Evolutionary conservation across 2,888 invertebrate genomes (phyloP).

Genomic region (Eupsilia transversa): DNA sequence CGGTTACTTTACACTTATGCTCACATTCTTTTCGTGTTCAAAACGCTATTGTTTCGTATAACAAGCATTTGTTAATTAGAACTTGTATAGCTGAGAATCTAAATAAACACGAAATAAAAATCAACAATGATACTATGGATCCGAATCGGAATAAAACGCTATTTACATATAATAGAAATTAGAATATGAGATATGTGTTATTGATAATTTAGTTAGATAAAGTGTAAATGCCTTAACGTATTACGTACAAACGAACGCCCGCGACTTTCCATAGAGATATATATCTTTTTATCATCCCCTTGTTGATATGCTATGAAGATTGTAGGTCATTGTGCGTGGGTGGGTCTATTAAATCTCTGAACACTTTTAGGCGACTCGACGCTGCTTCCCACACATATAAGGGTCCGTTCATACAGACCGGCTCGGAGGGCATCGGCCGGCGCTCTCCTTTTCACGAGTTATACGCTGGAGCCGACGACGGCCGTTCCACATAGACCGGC

Average conservation of each 20-base stretch:
- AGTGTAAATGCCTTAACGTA: conserved; percentile 63
- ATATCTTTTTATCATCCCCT: conserved; percentile 50
- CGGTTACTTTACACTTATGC: conserved; percentile 54
- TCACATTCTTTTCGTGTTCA: conserved; percentile 62
- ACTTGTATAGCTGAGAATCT: conserved; percentile 55
- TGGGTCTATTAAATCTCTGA: not conserved
- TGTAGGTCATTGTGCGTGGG: conserved; percentile 32
- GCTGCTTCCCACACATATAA: not conserved
- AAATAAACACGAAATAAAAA: conserved; percentile 68
- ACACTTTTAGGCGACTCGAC: not conserved
- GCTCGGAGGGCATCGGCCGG: too few species aligned
- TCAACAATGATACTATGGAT: conserved; percentile 65
- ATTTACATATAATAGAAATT: conserved; percentile 77
- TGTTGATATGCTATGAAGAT: conserved; percentile 26
- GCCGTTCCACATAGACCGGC: too few species aligned
- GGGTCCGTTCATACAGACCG: too few species aligned
- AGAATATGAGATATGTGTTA: conserved; percentile 67
- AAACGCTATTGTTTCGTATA: conserved; percentile 69
- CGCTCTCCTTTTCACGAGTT: too few species aligned
- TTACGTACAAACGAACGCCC: conserved; percentile 52
- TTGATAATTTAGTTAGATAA: conserved; percentile 72
- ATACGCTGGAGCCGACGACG: too few species aligned
- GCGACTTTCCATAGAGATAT: conserved; percentile 45
- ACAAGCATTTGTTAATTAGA: conserved; percentile 72
- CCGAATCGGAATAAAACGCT: conserved; percentile 54